These are phyloP conservation scores for Hyles euphorbiae DNA, from an alignment of 1,140 invertebrate species.

Conservation along the genomic window DNA sequence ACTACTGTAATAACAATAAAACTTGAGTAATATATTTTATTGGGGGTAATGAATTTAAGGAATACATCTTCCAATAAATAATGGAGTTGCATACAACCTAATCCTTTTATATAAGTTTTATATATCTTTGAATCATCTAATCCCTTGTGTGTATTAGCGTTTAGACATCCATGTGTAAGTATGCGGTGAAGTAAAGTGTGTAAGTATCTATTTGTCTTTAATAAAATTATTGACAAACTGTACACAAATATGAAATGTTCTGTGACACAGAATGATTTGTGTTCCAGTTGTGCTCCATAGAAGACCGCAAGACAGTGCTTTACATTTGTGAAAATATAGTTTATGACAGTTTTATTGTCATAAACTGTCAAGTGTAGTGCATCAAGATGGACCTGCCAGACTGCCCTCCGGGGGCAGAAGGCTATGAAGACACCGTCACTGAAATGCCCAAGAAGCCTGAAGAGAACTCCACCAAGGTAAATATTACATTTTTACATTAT, in stretches of 20 bases:
- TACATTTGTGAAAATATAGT: constrained; percentile 38
- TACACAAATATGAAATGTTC: constrained; percentile 3
- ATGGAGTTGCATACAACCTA: no score
- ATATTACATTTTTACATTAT: constrained; percentile 33
- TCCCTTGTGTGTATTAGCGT: no score
- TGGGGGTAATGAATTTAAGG: no score
- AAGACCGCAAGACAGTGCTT: constrained; percentile 22
- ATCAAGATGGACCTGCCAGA: constrained; percentile 66
- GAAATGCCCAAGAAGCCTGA: constrained; percentile 56
- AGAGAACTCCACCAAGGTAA: constrained; percentile 64
- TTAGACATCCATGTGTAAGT: constrained; percentile 18
- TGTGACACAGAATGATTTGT: constrained; percentile 29
- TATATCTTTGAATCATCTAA: no score
- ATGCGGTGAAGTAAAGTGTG: constrained; percentile 10
- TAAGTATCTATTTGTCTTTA: constrained; percentile 29
- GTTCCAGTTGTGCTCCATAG: constrained; percentile 32
- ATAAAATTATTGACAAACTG: constrained; percentile 6
- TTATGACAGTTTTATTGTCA: constrained; percentile 58
- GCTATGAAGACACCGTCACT: constrained; percentile 60
- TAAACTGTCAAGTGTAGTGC: constrained; percentile 67
- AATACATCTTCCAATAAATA: no score
- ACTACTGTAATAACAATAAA: no score
- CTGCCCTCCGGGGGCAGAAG: constrained; percentile 65
- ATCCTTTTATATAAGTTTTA: no score
- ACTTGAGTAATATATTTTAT: no score